Conservation (phyloP, 2,888 invertebrate genomes). For the Parochlus steinenii region DNA sequence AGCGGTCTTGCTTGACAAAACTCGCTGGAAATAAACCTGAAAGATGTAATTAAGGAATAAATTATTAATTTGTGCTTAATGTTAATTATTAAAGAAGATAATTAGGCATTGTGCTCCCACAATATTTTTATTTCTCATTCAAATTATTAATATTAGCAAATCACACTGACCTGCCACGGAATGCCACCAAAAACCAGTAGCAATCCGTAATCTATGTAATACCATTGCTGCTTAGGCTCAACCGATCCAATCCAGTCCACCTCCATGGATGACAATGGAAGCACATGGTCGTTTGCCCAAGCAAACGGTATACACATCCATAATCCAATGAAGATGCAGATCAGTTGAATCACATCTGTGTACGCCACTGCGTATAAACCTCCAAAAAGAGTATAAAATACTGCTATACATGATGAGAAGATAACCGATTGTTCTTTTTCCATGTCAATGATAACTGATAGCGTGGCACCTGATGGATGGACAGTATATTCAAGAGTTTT, state of each 20-base stretch:
- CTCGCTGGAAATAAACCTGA: slow-evolving; percentile 93
- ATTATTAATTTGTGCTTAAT: background rate
- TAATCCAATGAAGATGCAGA: slow-evolving; percentile 93
- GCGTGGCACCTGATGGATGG: slow-evolving; percentile 70
- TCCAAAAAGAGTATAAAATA: slow-evolving; percentile 94
- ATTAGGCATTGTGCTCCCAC: background rate
- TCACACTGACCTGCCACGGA: slow-evolving; percentile 76
- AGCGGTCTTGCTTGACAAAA: slow-evolving; percentile 90
- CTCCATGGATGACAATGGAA: slow-evolving; percentile 62
- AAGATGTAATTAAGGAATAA: slow-evolving; percentile 13
- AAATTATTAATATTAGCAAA: slow-evolving; percentile 1
- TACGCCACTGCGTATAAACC: slow-evolving; percentile 97
- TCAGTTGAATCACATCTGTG: slow-evolving; percentile 94
- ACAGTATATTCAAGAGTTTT: background rate
- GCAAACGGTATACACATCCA: slow-evolving; percentile 98
- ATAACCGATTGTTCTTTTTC: slow-evolving; percentile 85
- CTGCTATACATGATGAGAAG: slow-evolving; percentile 88
- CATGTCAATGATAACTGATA: slow-evolving; percentile 94
- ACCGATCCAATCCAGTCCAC: slow-evolving; percentile 82
- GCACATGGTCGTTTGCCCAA: slow-evolving; percentile 72
- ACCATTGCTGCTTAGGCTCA: slow-evolving; percentile 54
- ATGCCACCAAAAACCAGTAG: slow-evolving; percentile 89
- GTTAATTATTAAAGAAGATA: background rate
- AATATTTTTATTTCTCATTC: background rate
- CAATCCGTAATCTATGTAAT: slow-evolving; percentile 75